phyloP scores from a whole-genome alignment of 2,888 invertebrate species.

The Eilema depressum region DNA sequence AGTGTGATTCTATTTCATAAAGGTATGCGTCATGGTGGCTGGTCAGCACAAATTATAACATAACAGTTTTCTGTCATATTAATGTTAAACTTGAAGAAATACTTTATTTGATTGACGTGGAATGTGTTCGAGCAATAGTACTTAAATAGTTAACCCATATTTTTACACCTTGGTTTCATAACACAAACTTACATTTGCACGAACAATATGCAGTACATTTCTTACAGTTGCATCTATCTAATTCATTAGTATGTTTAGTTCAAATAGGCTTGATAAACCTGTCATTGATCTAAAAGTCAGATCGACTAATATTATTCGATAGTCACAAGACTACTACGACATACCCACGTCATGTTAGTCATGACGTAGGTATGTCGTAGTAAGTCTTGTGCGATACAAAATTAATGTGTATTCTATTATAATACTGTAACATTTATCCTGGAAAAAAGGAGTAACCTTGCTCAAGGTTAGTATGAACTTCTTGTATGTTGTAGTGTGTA shows the following conservation, averaged over 20 bases:
- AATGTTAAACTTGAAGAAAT: constrained; percentile 56
- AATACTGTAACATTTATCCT: neutral
- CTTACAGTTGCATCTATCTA: neutral
- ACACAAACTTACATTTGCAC: constrained; percentile 18
- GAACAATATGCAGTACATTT: neutral
- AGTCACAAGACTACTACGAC: too few species aligned
- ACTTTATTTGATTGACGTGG: constrained; percentile 55
- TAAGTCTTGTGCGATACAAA: neutral
- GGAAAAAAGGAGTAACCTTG: too few species aligned
- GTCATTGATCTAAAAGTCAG: neutral
- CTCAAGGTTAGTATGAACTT: too few species aligned
- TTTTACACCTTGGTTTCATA: constrained; percentile 40
- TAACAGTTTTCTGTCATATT: constrained; percentile 32
- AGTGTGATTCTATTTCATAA: constrained; percentile 41
- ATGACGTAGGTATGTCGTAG: neutral
- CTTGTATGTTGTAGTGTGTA: too few species aligned
- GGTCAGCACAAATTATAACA: constrained; percentile 38
- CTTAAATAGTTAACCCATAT: constrained; percentile 44
- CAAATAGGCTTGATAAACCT: neutral
- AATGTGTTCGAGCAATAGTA: constrained; percentile 55
- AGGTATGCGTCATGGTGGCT: constrained; percentile 47
- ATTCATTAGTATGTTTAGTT: neutral
- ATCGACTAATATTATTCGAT: neutral
- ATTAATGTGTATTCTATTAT: neutral
- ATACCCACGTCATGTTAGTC: too few species aligned